Evolutionary conservation across 2,888 invertebrate genomes (phyloP).

Genomic region (Tenthredo notha): DNA sequence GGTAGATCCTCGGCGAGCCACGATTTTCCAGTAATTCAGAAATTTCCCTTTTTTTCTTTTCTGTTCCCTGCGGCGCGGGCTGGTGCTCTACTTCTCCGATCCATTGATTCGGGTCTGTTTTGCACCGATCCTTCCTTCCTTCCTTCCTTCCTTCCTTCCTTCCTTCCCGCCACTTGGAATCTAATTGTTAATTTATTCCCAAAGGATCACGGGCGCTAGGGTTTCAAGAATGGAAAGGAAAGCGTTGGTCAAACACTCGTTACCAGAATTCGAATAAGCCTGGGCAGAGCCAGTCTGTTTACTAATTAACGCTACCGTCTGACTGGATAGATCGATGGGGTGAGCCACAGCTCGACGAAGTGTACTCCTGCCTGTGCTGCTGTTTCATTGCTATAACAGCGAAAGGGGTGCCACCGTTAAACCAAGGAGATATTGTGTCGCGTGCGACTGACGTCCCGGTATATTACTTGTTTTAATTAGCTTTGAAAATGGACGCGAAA

Average conservation of each 20-base stretch:
- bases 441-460: conserved; percentile 58
- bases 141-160: not conserved
- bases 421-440: conserved; percentile 69
- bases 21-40: conserved; percentile 53
- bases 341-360: conserved; percentile 14
- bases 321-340: conserved; percentile 60
- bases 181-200: conserved; percentile 70
- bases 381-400: not conserved
- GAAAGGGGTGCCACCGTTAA: conserved; percentile 44
- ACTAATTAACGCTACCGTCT: conserved; percentile 71
- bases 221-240: conserved; percentile 58
- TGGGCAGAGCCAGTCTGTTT: conserved; percentile 64
- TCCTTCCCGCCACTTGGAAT: conserved; percentile 53
- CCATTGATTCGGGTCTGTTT: conserved; percentile 54
- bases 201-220: conserved; percentile 61
- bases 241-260: conserved; percentile 76
- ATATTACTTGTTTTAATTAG: conserved; percentile 69
- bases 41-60: conserved; percentile 42
- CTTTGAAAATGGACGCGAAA: conserved; percentile 65
- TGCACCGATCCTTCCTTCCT: conserved; percentile 28
- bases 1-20: not conserved
- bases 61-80: not conserved
- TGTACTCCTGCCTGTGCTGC: not conserved
- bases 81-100: conserved; percentile 3
- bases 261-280: conserved; percentile 74